Base-by-base conservation (phyloP, 1,140 invertebrate species). In the Penaeus vannamei region DNA sequence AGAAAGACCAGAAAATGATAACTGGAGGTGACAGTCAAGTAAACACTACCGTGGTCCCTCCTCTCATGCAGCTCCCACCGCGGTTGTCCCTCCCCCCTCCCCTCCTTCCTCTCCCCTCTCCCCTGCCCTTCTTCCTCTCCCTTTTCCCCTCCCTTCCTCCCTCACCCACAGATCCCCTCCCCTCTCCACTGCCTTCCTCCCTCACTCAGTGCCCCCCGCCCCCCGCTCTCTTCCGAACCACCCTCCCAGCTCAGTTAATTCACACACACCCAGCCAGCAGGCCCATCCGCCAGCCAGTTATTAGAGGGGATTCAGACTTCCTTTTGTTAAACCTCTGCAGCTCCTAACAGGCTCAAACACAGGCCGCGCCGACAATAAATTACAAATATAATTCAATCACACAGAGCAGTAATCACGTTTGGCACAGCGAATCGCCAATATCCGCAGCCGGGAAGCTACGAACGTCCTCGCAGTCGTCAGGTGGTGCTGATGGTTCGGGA, bases 341-440 rank as follows among this genome's bases (percentile, higher is more conserved):
- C 66, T 76, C 80, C 80, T 88, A 84, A 88, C 86, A 82, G 46
- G 59, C 86, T 84, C 80, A 84, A 88, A 88, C 86, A 88, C 86
- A 72, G 46, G 80, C 86, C 86, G 59, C 80, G 46, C 69, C 77
- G 36, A 88, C 86, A 88, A 84, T 88, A 88, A 88, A 88, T 88
- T 88, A 83, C 77, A 84, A 76, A 77, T 84, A 77, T 88, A 88
- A 88, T 88, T 88, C 86, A 88, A 88, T 88, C 86, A 72, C 32
- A 29, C 62, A 72, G 64, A 72, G 81, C 53, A 83, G 86, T 83
- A 88, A 88, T 88, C 80, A 88, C 86, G 81, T 88, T 88, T 83
- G 86, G 77, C 66, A 84, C 80, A 32, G 86, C 46, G 86, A 88
- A 76, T 88, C 86, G 81, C 86, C 86, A 83, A 88, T 88, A 88